Conservation (phyloP, 92 coral and sea anemone genomes). For the Parazoanthus atlanticus region DNA sequence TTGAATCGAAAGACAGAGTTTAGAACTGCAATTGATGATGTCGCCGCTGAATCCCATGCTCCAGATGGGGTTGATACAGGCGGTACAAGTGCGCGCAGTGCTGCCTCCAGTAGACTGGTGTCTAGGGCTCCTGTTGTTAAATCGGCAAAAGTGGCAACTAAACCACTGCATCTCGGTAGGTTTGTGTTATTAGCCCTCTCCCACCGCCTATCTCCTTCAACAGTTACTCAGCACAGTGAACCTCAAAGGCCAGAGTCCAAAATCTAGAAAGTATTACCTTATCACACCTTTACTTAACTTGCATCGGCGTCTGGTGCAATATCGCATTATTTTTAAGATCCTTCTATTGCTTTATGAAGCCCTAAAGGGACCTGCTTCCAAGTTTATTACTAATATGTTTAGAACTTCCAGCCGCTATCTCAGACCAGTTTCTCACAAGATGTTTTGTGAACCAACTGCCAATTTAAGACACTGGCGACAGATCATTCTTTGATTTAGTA, state of each 20-base stretch:
- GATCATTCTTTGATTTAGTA: not conserved
- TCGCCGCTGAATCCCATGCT: not conserved
- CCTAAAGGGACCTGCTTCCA: too few relatives aligned
- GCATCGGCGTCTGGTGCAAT: too few relatives aligned
- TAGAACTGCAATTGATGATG: not conserved
- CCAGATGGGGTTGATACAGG: conserved; percentile 38
- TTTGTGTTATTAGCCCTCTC: not conserved
- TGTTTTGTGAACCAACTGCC: too few relatives aligned
- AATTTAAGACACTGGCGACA: too few relatives aligned
- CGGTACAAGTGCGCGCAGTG: conserved; percentile 56
- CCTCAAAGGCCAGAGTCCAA: too few relatives aligned
- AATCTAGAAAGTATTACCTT: too few relatives aligned
- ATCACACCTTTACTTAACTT: too few relatives aligned
- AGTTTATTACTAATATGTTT: too few relatives aligned
- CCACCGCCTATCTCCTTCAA: not conserved
- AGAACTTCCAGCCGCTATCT: too few relatives aligned
- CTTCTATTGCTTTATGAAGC: too few relatives aligned
- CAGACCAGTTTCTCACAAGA: too few relatives aligned
- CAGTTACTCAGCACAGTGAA: not conserved
- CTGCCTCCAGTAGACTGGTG: conserved; percentile 60
- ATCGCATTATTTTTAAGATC: too few relatives aligned
- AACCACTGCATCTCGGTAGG: conserved; percentile 90
- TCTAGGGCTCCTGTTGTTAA: conserved; percentile 77
- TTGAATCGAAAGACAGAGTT: not conserved
- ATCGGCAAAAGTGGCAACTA: conserved; percentile 83